Conservation (phyloP, 2,888 invertebrate species). For the Elaeidobius kamerunicus region DNA sequence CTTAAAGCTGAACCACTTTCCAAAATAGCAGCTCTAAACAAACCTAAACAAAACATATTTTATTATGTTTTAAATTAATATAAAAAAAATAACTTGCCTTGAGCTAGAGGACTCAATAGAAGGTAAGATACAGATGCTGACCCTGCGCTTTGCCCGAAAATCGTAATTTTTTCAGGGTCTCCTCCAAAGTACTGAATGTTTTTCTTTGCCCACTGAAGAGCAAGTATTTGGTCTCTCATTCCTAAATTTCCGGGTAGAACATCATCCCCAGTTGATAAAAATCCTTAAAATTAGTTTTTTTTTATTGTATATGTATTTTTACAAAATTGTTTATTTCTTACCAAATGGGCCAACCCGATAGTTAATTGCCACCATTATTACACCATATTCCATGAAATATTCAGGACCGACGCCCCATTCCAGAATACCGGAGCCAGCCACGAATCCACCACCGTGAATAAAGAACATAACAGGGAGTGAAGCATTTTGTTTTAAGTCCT, state of each 20-base stretch:
- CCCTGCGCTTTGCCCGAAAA: constrained; percentile 44
- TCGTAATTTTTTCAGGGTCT: constrained; percentile 40
- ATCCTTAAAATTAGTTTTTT: constrained; percentile 32
- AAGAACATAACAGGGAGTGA: constrained; percentile 47
- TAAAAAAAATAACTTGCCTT: too few relatives aligned
- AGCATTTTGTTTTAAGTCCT: constrained; percentile 30
- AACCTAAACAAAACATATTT: constrained; percentile 30
- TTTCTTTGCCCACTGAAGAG: constrained; percentile 39
- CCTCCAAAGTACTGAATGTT: constrained; percentile 42
- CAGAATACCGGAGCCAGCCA: constrained; percentile 40
- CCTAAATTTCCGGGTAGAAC: constrained; percentile 42
- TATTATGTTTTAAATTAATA: constrained; percentile 2
- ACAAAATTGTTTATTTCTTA: too few relatives aligned
- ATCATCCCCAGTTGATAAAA: constrained; percentile 41
- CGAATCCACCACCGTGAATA: constrained; percentile 49
- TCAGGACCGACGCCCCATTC: constrained; percentile 39
- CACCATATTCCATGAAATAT: constrained; percentile 58
- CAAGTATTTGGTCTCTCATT: constrained; percentile 41
- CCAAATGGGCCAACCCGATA: constrained; percentile 70
- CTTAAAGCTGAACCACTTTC: constrained; percentile 44
- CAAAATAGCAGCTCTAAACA: constrained; percentile 44
- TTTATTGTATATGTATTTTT: neutral
- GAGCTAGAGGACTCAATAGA: constrained; percentile 30
- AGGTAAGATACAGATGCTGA: constrained; percentile 41
- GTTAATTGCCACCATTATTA: constrained; percentile 65